Percentiles rank a stretch among this genome's conserved stretches.
Evolutionary conservation across 2,113 vertebrate genomes (phyloP).

Genomic region (Planiliza haematocheilus): DNA sequence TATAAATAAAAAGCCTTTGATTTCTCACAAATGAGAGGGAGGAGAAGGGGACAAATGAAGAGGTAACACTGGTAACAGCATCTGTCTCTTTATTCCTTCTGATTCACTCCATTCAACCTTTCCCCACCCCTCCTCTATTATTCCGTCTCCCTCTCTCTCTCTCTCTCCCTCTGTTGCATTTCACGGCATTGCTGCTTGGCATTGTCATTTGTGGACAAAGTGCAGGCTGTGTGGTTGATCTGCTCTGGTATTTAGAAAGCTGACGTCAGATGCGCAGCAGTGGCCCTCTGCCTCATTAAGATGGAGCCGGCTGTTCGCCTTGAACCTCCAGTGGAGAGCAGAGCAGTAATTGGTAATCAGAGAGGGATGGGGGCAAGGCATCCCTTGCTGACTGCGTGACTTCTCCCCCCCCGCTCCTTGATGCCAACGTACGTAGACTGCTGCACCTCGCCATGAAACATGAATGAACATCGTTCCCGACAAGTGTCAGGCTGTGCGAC

Average conservation of each 20-base stretch:
- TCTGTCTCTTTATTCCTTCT: slow-evolving; percentile 29
- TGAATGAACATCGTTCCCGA: slow-evolving; percentile 40
- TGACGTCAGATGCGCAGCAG: slow-evolving; percentile 52
- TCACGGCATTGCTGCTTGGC: slow-evolving; percentile 20
- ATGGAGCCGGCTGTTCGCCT: slow-evolving; percentile 34
- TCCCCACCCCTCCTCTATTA: slow-evolving; percentile 3
- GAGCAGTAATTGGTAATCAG: slow-evolving; percentile 72
- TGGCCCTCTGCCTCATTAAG: slow-evolving; percentile 66
- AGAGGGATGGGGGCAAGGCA: slow-evolving; percentile 21
- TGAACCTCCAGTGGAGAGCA: slow-evolving; percentile 47
- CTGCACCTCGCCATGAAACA: slow-evolving; percentile 33
- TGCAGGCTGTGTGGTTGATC: slow-evolving; percentile 39
- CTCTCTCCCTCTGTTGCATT: too few species aligned
- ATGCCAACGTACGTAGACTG: slow-evolving; percentile 15
- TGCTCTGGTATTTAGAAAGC: slow-evolving; percentile 60
- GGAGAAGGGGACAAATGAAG: slow-evolving; percentile 1
- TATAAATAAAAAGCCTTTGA: slow-evolving; percentile 74
- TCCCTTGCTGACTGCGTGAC: slow-evolving; percentile 41
- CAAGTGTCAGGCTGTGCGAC: slow-evolving; percentile 20
- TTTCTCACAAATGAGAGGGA: slow-evolving; percentile 65
- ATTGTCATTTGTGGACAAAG: slow-evolving; percentile 44
- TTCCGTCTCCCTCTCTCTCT: not conserved
- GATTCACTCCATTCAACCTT: slow-evolving; percentile 31
- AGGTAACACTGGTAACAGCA: slow-evolving; percentile 26
- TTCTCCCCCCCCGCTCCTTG: slow-evolving; percentile 29